Conservation (phyloP, 1,140 invertebrate genomes). For the Samia ricini region DNA sequence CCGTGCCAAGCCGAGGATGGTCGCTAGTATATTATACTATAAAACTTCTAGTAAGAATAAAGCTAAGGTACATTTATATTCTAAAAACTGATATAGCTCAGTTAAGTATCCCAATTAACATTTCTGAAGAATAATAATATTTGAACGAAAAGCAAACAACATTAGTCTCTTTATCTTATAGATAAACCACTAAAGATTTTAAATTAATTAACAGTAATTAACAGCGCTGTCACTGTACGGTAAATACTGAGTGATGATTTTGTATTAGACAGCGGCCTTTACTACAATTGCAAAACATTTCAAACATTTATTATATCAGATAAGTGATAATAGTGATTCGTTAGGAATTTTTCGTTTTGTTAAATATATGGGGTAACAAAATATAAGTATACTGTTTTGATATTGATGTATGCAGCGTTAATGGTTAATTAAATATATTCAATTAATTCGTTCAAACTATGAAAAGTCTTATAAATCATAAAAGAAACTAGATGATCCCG, state of each 20-base stretch:
- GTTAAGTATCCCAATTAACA: background rate
- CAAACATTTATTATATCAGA: background rate
- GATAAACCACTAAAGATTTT: slow-evolving; percentile 1
- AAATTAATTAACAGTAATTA: slow-evolving; percentile 2
- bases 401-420: no score
- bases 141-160: background rate
- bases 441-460: no score
- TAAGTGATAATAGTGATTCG: background rate
- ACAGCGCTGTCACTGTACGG: background rate
- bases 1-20: no score
- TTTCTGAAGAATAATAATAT: background rate
- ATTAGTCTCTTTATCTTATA: background rate
- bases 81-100: background rate
- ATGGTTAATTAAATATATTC: no score
- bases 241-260: background rate
- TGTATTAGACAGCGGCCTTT: background rate
- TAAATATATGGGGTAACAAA: no score
- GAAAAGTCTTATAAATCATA: no score
- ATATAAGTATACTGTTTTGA: no score
- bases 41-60: background rate
- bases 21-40: background rate
- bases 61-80: background rate
- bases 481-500: no score
- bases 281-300: background rate
- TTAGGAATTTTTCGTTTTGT: background rate